Evolutionary conservation across 2,888 invertebrate genomes (phyloP).

Genomic region (Dolichopus griseipennis): DNA sequence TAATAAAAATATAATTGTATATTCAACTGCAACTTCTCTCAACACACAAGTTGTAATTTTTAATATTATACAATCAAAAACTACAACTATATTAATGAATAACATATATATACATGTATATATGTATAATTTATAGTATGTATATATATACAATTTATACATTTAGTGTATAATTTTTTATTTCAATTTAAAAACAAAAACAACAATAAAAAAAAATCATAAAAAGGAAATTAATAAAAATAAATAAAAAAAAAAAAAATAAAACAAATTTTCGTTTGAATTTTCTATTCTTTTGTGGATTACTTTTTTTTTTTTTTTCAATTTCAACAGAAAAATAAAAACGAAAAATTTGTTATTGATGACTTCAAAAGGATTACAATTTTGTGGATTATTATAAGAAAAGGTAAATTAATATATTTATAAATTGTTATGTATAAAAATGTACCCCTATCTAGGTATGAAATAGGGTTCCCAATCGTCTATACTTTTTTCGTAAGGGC

Average conservation of each 20-base stretch:
- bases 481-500: too few relatives aligned
- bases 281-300: slow-evolving; percentile 6
- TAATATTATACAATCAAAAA: too few relatives aligned
- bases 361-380: slow-evolving; percentile 10
- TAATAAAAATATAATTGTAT: too few relatives aligned
- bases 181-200: too few relatives aligned
- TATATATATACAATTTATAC: too few relatives aligned
- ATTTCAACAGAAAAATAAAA: neutral
- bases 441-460: too few relatives aligned
- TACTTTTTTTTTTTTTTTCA: neutral
- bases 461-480: too few relatives aligned
- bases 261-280: neutral
- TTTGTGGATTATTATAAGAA: slow-evolving; percentile 12
- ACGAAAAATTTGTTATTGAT: neutral
- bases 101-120: neutral
- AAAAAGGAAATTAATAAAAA: neutral
- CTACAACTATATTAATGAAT: neutral
- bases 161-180: too few relatives aligned
- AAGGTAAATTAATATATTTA: neutral
- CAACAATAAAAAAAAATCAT: too few relatives aligned
- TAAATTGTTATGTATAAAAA: too few relatives aligned
- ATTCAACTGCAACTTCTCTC: too few relatives aligned
- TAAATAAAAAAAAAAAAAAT: neutral
- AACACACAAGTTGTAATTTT: too few relatives aligned
- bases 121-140: neutral